Conservation (phyloP, 2,797 vertebrate species). For the Lithobates sylvaticus region DNA sequence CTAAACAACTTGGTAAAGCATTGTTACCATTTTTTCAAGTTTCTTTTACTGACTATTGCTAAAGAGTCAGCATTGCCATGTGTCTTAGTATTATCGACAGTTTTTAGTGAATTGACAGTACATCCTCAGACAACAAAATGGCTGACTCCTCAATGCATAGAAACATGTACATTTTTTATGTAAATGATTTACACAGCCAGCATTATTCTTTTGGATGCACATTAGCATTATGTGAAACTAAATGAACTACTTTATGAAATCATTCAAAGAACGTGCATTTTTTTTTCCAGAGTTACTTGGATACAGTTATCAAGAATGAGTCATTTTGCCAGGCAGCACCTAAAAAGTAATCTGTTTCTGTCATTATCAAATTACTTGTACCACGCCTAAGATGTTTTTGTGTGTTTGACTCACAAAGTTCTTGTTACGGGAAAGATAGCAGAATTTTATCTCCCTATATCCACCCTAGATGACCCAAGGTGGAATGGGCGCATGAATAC, state of each 20-base stretch:
- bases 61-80: no score
- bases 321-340: constrained; percentile 34
- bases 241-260: not conserved
- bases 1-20: not conserved
- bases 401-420: constrained; percentile 26
- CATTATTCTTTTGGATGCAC: constrained; percentile 1
- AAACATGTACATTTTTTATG: not conserved
- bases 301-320: constrained; percentile 19
- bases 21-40: not conserved
- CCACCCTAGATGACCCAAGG: constrained; percentile 10
- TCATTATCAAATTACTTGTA: constrained; percentile 31
- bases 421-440: constrained; percentile 28
- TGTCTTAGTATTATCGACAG: no score
- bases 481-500: not conserved
- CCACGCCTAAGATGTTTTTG: constrained; percentile 38
- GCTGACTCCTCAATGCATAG: not conserved
- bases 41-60: not conserved
- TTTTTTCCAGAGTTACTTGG: not conserved
- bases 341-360: constrained; percentile 43
- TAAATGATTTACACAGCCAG: constrained; percentile 18
- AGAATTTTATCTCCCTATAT: constrained; percentile 27
- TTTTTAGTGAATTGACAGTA: not conserved
- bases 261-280: not conserved
- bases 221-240: constrained; percentile 7
- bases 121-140: not conserved